These are phyloP conservation scores for Oryzias melastigma DNA, from an alignment of 2,113 vertebrate genomes.

Conservation along the genomic window DNA sequence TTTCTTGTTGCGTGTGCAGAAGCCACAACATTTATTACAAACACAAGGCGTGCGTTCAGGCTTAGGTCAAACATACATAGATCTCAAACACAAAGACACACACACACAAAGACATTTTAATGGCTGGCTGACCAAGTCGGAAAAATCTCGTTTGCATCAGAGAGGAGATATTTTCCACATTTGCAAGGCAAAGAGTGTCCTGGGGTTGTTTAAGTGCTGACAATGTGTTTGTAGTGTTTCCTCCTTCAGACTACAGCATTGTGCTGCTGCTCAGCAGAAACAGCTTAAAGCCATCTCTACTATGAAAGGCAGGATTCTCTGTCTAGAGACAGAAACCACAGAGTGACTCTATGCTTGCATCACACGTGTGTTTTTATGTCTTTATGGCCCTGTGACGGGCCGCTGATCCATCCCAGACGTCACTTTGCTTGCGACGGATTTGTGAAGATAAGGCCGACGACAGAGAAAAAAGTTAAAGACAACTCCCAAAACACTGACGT, in stretches of 20 bases:
- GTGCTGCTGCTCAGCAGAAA: slow-evolving; percentile 55
- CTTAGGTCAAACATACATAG: slow-evolving; percentile 1
- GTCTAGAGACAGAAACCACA: too few relatives aligned
- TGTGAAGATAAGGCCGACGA: too few relatives aligned
- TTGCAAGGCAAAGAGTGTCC: slow-evolving; percentile 66
- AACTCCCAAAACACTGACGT: too few relatives aligned
- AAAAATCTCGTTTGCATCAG: slow-evolving; percentile 57
- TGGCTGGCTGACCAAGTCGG: slow-evolving; percentile 23
- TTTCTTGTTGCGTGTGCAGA: neutral
- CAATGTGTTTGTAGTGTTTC: slow-evolving; percentile 36
- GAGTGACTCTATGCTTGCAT: too few relatives aligned
- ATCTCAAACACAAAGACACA: slow-evolving; percentile 7
- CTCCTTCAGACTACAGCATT: slow-evolving; percentile 22
- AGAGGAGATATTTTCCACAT: slow-evolving; percentile 46
- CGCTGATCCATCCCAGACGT: too few relatives aligned
- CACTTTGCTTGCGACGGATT: too few relatives aligned
- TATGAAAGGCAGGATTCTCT: too few relatives aligned
- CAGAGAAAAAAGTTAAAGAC: too few relatives aligned
- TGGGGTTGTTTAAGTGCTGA: slow-evolving; percentile 28
- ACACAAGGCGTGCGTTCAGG: neutral
- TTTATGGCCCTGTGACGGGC: too few relatives aligned
- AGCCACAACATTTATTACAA: too few relatives aligned
- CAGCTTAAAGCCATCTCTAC: slow-evolving; percentile 2
- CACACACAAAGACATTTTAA: slow-evolving; percentile 4
- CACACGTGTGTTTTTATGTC: too few relatives aligned